These are phyloP conservation scores for Bos taurus DNA, from an alignment of 2,113 vertebrate species.

Conservation along the genomic window DNA sequence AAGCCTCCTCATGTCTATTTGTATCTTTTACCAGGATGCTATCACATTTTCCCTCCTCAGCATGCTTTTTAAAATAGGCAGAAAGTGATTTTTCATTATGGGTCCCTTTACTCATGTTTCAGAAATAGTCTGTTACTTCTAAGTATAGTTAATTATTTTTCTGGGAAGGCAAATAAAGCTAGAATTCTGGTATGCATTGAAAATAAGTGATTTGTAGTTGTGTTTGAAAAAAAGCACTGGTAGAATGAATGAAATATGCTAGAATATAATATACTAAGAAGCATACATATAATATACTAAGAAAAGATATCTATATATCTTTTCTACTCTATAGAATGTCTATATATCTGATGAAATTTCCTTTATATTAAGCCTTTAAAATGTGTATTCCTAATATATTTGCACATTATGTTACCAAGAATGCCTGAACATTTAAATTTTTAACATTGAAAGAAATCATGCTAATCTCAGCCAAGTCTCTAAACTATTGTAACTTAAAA, in stretches of 20 bases:
- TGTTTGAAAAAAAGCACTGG: background rate
- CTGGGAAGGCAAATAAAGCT: background rate
- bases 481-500: background rate
- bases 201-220: background rate
- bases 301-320: background rate
- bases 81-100: background rate
- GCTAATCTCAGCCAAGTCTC: background rate
- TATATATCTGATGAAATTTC: background rate
- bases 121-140: slow-evolving; percentile 12
- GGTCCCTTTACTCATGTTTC: background rate
- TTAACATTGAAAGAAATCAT: background rate
- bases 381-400: background rate
- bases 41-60: slow-evolving; percentile 44
- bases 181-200: background rate
- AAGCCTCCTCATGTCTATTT: background rate
- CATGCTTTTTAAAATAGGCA: background rate
- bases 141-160: slow-evolving; percentile 16
- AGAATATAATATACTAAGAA: background rate
- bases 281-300: too few relatives aligned
- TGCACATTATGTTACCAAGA: background rate
- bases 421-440: background rate
- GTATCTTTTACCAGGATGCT: slow-evolving; percentile 16
- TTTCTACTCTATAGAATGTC: background rate
- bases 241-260: background rate
- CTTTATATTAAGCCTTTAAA: background rate